Conservation (phyloP, 35 echinoderm and acorn worm species). For the Amphiura filiformis region DNA sequence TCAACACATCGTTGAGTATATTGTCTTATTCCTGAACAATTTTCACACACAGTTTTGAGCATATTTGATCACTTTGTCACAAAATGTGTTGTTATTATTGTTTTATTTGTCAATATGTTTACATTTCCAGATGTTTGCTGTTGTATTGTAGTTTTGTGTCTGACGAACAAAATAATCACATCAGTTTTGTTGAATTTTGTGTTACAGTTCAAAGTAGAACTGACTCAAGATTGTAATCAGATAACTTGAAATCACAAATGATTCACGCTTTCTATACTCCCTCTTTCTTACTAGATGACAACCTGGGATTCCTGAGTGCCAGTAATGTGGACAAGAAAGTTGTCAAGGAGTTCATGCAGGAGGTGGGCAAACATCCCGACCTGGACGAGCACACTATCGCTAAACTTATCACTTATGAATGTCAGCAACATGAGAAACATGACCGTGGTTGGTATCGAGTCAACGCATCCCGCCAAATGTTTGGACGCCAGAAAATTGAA, state of each 20-base stretch:
- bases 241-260: too few species aligned
- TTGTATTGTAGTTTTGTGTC: not conserved
- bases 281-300: not conserved
- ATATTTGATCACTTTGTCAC: too few species aligned
- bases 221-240: too few species aligned
- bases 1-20: too few species aligned
- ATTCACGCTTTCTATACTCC: too few species aligned
- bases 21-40: too few species aligned
- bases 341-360: constrained; percentile 87
- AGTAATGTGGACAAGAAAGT: constrained; percentile 74
- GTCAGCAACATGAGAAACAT: constrained; percentile 84
- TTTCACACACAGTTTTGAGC: too few species aligned
- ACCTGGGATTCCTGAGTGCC: constrained; percentile 42
- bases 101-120: not conserved
- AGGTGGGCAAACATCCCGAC: constrained; percentile 81
- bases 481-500: constrained; percentile 74
- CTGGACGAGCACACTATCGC: constrained; percentile 79
- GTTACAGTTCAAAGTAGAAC: not conserved
- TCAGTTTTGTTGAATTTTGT: not conserved
- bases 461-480: constrained; percentile 76
- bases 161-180: not conserved
- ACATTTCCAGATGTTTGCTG: not conserved
- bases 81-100: too few species aligned
- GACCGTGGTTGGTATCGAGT: constrained; percentile 95
- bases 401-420: constrained; percentile 76